A percentile compares a stretch with the other conserved stretches of the same genome.
Evolutionary conservation across 2,797 vertebrate species (phyloP).

Genomic region (Pantherophis alleghaniensis): DNA sequence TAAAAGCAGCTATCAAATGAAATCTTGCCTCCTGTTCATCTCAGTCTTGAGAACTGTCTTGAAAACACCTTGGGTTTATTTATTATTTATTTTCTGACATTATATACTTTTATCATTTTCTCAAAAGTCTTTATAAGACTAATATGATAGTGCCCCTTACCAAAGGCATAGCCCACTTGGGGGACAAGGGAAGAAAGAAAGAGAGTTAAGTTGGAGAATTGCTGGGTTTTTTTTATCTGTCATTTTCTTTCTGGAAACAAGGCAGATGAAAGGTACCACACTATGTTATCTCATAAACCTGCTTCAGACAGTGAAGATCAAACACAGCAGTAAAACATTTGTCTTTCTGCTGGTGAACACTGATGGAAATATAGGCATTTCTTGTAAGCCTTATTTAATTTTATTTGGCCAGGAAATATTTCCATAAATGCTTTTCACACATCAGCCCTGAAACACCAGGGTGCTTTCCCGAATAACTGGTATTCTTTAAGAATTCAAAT

Average conservation of each 20-base stretch:
- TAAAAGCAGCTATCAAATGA: not conserved
- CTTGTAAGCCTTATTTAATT: constrained; percentile 1
- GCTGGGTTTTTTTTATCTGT: constrained; percentile 5
- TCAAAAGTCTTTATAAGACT: not conserved
- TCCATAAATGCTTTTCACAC: not conserved
- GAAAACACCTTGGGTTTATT: not conserved
- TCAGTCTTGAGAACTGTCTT: not conserved
- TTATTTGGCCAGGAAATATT: not conserved
- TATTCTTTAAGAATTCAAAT: not conserved
- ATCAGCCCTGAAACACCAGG: not conserved
- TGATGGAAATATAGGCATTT: constrained; percentile 15
- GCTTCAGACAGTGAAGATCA: constrained; percentile 14
- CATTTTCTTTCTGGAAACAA: constrained; percentile 1
- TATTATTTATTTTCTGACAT: not conserved
- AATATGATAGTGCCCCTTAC: constrained; percentile 17
- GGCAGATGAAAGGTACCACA: constrained; percentile 8
- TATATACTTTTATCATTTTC: not conserved
- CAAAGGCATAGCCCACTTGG: not conserved
- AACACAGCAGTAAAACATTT: constrained; percentile 22
- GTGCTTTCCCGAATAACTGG: not conserved
- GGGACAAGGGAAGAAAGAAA: not conserved
- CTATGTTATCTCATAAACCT: not conserved
- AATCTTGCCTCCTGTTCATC: not conserved
- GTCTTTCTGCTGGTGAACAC: constrained; percentile 39
- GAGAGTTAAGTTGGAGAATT: constrained; percentile 10